Evolutionary conservation across 1,140 invertebrate genomes (phyloP), one percentile per base, ranked within the genome.

Genomic region (Drosophila lowei): DNA sequence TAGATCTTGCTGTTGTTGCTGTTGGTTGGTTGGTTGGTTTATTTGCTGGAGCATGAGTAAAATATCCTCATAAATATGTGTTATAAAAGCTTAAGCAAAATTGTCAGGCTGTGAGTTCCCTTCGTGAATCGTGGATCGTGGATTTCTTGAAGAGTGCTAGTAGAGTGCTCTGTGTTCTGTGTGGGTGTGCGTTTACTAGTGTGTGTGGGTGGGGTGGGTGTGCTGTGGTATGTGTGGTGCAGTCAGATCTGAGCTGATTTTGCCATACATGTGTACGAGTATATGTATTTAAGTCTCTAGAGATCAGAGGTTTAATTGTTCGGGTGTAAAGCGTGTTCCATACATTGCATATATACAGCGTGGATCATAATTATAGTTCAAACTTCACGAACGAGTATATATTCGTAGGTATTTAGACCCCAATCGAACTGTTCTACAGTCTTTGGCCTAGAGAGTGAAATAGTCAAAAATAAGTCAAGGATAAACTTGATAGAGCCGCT

Each of bases 41-140:
- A 81, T 86, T 86, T 85, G 80, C 86, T 81, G 80, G 81, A 86
- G 77, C 81, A 85, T 53, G n/a, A n/a, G n/a, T n/a, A n/a, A n/a
- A n/a, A n/a, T n/a, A 66, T 47, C 46, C 50, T 44, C 43, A 61
- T 42, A 55, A 23, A 62, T 47, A 8, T 18, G 41, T 23, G 13
- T 54, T 34, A 48, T 25, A 23, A 55, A 48, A 52, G 47, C 61
- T 55, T 43, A 66, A 62, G 58, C 68, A 62, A 72, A 56, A 5
- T 18, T 54, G 38, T 73, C 76, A 80, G 55, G 73, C 73, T 70
- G 73, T 77, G 60, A 61, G 74, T 77, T 46, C 13, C 38, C 52
- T 46, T 46, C 25, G 18, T n/a, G 58, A 23, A 53, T 16, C 38
- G 47, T 44, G 44, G 65, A 53, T 16, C 38, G 47, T 44, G 44